Conservation (phyloP, 35 echinoderm and acorn worm species). For the Nesometra sesokonis region DNA sequence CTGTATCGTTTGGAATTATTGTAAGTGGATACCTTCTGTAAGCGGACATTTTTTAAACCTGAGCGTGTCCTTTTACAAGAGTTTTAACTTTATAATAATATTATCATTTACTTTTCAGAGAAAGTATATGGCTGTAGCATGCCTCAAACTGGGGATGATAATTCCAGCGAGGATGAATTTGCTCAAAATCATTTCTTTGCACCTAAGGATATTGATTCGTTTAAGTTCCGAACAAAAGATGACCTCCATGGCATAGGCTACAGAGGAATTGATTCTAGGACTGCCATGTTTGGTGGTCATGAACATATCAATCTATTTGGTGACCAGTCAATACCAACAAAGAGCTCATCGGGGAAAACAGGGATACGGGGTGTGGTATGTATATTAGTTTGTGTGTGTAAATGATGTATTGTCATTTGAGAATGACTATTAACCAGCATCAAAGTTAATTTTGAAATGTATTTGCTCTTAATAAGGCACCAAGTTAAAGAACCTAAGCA, state of each 20-base stretch:
- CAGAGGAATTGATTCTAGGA: constrained; percentile 48
- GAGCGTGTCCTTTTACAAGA: too few species aligned
- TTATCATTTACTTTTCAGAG: background rate
- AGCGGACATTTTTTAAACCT: too few species aligned
- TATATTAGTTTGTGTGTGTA: background rate
- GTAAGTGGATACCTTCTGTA: too few species aligned
- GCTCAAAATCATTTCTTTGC: constrained; percentile 61
- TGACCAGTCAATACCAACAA: constrained; percentile 5
- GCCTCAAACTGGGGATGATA: constrained; percentile 3
- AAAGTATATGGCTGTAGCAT: constrained; percentile 39
- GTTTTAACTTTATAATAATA: too few species aligned
- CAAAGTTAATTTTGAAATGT: too few species aligned
- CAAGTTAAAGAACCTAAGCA: too few species aligned
- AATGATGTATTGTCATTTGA: too few species aligned
- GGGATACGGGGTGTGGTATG: constrained; percentile 67
- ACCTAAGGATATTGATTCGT: constrained; percentile 71
- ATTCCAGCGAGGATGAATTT: constrained; percentile 16
- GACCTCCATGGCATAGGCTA: constrained; percentile 88
- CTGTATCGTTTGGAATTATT: too few species aligned
- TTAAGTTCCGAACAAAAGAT: constrained; percentile 61
- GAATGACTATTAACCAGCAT: too few species aligned
- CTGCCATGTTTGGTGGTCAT: constrained; percentile 52
- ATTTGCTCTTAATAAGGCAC: too few species aligned
- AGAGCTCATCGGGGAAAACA: constrained; percentile 25
- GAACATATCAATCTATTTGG: constrained; percentile 50